Percentiles rank a stretch among this genome's conserved stretches.
Conservation (phyloP, 2,113 vertebrate species). For the Eira barbara region DNA sequence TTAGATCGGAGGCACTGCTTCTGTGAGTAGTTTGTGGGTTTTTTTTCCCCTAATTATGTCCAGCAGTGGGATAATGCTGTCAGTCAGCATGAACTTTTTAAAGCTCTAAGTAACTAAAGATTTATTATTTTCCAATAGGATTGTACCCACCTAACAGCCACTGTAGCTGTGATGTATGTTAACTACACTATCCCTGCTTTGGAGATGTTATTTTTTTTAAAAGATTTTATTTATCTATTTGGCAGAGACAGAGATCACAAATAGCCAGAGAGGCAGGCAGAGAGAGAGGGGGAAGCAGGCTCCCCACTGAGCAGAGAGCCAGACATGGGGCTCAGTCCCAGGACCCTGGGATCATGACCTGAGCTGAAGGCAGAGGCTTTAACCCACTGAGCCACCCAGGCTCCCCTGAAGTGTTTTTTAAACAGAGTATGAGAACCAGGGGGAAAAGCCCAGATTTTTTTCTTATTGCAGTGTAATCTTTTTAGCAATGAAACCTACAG, state of each 20-base stretch:
- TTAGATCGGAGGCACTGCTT: background rate
- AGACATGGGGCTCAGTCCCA: no score
- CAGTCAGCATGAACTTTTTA: constrained; percentile 13
- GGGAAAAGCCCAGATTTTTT: background rate
- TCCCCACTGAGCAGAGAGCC: no score
- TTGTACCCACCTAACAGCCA: background rate
- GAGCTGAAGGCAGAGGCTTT: no score
- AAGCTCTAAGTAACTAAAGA: constrained; percentile 33
- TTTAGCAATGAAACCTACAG: background rate
- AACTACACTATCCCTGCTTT: constrained; percentile 24
- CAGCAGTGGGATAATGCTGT: background rate
- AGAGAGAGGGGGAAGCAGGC: no score
- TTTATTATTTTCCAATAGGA: constrained; percentile 14
- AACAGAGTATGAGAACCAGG: background rate
- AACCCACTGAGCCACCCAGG: no score
- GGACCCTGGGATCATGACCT: no score
- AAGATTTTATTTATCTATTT: no score
- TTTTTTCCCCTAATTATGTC: background rate
- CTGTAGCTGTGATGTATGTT: background rate
- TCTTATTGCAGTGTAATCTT: background rate
- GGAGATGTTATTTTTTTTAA: constrained; percentile 10
- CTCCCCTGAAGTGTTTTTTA: constrained; percentile 9
- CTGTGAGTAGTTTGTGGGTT: background rate
- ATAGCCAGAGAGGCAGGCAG: no score
- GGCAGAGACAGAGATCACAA: no score